Base-by-base conservation (phyloP, 2,797 vertebrate genomes). In the Brotula barbata region DNA sequence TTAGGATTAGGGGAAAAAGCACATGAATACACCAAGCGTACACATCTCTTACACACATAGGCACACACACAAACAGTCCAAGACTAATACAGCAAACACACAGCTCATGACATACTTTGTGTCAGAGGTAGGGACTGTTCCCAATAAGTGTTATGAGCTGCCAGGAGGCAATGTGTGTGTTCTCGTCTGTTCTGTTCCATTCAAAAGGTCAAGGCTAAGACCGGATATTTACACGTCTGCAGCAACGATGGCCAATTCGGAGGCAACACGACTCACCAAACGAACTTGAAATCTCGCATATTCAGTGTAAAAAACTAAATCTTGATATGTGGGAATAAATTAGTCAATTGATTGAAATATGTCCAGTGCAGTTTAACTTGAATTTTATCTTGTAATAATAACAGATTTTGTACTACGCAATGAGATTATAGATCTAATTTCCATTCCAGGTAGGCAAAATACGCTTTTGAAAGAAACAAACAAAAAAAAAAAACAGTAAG, bases 131-230 rank as follows among this genome's bases (percentile, higher is more conserved):
- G 67, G 25, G 1, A 59, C 21, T 44, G 21, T 64, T 76, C 65
- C 59, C 49, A 17, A 41, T 37, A 58, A 3, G 3, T 3, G 1
- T 23, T 31, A 40, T 33, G 42, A 73, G 68, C 49, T 72, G 67
- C 58, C 75, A 73, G 48, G 28, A 20, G 1, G 42, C 65, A 6
- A 68, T 58, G 75, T 59, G 73, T 78, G 82, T 82, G 78, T 83
- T 84, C 81, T 77, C 56, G 39, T 78, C 60, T 58, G 68, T 51
- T 77, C 69, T 53, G 34, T 23, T 71, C 44, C 14, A 56, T 58
- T 74, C 19, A 22, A 28, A 77, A 82, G 81, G 85, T 83, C 86
- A 85, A 87, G 84, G 84, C 64, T 78, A 72, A 75, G 68, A 66
- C 49, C 17, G 17, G 43, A 55, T 70, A 52, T 72, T 72, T 70